Percentiles rank a stretch among this genome's conserved stretches.
Conservation (phyloP, 30 jellyfish, hydroid and myxozoan genomes). For the Aurelia sp. region DNA sequence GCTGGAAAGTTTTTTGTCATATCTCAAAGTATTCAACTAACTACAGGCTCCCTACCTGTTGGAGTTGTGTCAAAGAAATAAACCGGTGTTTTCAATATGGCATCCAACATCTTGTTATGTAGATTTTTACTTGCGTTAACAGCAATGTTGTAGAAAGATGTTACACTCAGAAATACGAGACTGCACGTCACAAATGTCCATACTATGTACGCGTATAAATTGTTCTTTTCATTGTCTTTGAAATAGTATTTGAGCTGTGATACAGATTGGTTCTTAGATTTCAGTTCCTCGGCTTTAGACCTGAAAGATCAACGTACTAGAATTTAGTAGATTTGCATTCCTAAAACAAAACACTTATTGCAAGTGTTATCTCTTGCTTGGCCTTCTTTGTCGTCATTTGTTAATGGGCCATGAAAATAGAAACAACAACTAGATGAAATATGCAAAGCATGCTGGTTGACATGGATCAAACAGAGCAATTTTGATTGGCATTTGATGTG, state of each 20-base stretch:
- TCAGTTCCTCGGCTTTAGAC: slow-evolving; percentile 31
- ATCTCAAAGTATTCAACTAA: no score
- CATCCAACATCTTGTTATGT: slow-evolving; percentile 56
- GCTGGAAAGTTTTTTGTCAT: no score
- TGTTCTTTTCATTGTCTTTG: slow-evolving; percentile 10
- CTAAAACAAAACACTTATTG: no score
- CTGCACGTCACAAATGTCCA: slow-evolving; percentile 18
- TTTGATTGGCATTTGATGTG: not conserved
- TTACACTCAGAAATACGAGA: slow-evolving; percentile 2
- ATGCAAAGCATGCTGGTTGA: no score
- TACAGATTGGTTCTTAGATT: not conserved
- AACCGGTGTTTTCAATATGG: slow-evolving; percentile 66
- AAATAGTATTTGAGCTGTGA: not conserved
- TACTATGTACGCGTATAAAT: slow-evolving; percentile 27
- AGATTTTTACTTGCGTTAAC: slow-evolving; percentile 51
- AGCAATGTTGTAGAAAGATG: slow-evolving; percentile 8
- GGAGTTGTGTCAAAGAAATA: slow-evolving; percentile 73
- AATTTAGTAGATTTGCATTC: no score
- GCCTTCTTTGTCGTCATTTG: no score
- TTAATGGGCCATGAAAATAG: no score
- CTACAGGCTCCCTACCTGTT: slow-evolving; percentile 9
- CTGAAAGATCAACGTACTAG: not conserved
- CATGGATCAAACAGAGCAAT: no score
- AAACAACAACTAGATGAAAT: no score
- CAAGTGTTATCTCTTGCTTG: no score